Evolutionary conservation across 2,113 vertebrate species (phyloP), one percentile per base, ranked within the genome.

Genomic region (sheep (Ovis aries)): DNA sequence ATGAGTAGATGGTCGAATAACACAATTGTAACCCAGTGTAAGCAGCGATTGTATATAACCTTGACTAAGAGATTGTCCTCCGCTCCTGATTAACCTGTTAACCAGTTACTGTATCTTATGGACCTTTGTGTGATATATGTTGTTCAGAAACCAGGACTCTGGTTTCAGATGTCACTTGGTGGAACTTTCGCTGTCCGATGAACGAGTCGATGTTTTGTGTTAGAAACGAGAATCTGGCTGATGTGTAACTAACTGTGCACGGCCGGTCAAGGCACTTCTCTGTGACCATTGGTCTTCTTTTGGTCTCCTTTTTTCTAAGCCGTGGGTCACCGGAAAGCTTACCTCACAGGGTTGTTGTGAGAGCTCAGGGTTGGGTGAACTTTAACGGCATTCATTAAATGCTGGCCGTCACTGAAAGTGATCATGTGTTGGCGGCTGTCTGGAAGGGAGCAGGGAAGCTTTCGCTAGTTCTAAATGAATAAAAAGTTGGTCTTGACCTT

Each of bases 301-400:
- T 19, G 16, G 16, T n/a, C 67, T 89, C 71, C 11, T 83, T 90
- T 43, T 25, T 27, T 80, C 19, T n/a, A 29, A 43, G 78, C 45
- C 0, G 2, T 12, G 43, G 60, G 95, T 74, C 53, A 13, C 81
- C 21, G 2, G 91, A 27, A 55, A 40, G 67, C 91, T 92, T n/a
- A 33, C 82, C 92, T 93, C 93, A 16, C 64, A 71, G 96, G 88
- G 94, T 7, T 82, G 88, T 64, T 57, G 88, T 80, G 97, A 92
- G 95, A 85, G 85, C 29, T 2, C 1, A 3, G 31, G 55, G 57
- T 84, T 15, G 62, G 53, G 53, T n/a, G 5, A 0, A 0, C 21
- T 4, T 7, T 27, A 40, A 14, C 71, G 27, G 7, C 45, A 33
- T 15, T 16, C 1, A 10, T 36, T 10, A 31, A 6, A 36, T 5